Percentiles rank a stretch among this genome's conserved stretches.
phyloP scores from a whole-genome alignment of 2,797 vertebrate species.

The Loris lydekkerianus region DNA sequence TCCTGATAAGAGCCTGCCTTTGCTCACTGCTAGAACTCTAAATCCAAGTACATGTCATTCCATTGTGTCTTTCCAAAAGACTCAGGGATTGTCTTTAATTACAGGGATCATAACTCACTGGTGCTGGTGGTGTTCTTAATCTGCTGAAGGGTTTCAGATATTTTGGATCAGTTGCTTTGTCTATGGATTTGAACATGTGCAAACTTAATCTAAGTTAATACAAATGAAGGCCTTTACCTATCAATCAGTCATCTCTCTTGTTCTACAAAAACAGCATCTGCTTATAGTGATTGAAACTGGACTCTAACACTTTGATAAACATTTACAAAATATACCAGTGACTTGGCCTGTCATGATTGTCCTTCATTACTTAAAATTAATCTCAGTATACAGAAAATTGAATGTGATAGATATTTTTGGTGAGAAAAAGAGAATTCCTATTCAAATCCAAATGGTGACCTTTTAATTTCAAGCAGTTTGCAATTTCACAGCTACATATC shows the following conservation, averaged over 20 bases:
- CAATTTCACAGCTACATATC: not conserved
- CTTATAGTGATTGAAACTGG: constrained; percentile 9
- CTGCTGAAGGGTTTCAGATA: constrained; percentile 52
- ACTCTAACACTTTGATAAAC: not conserved
- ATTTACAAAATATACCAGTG: constrained; percentile 1
- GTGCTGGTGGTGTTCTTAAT: constrained; percentile 29
- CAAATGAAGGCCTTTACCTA: not conserved
- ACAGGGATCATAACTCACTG: constrained; percentile 55
- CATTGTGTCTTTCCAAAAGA: constrained; percentile 39
- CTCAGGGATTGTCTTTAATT: constrained; percentile 55
- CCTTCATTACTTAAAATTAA: constrained; percentile 22
- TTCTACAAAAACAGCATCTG: not conserved
- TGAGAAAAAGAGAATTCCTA: not conserved
- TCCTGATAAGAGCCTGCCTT: constrained; percentile 1
- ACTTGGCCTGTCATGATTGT: not conserved
- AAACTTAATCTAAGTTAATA: constrained; percentile 43
- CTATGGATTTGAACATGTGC: constrained; percentile 58
- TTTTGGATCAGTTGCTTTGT: constrained; percentile 22
- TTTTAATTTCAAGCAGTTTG: constrained; percentile 17
- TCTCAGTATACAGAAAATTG: not conserved
- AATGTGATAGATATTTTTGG: not conserved
- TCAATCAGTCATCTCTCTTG: not conserved
- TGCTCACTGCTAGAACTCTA: constrained; percentile 25
- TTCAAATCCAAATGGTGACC: not conserved
- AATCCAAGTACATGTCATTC: constrained; percentile 63